phyloP scores from a whole-genome alignment of 2,888 invertebrate genomes.

The Doris montereyensis region DNA sequence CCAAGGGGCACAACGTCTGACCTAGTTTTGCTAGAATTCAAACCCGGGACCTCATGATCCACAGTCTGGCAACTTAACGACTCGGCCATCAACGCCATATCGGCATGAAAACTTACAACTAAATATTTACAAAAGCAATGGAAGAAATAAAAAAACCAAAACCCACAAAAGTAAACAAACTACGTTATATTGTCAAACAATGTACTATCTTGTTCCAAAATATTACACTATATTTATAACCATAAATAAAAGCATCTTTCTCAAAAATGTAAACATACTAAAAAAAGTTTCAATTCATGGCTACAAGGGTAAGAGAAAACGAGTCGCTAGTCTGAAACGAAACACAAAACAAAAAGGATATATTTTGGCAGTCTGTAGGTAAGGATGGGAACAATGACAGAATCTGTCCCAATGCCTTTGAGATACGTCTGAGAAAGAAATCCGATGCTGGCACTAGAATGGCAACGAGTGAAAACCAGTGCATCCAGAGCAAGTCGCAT shows the following conservation, averaged over 20 bases:
- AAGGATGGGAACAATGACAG: constrained; percentile 69
- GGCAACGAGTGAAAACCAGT: constrained; percentile 66
- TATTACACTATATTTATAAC: background rate
- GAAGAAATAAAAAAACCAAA: too few relatives aligned
- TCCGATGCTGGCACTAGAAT: constrained; percentile 61
- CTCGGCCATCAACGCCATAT: too few relatives aligned
- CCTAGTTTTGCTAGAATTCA: too few relatives aligned
- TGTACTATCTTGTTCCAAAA: background rate
- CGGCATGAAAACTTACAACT: too few relatives aligned
- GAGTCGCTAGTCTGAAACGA: background rate
- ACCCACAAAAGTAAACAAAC: too few relatives aligned
- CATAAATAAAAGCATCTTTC: background rate
- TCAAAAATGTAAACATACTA: background rate
- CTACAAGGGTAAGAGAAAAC: background rate
- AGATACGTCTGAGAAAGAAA: constrained; percentile 69
- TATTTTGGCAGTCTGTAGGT: constrained; percentile 59
- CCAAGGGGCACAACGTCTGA: too few relatives aligned
- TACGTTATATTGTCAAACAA: background rate
- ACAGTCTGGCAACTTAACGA: too few relatives aligned
- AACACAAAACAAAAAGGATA: constrained; percentile 66
- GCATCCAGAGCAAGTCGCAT: constrained; percentile 71
- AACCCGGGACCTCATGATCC: too few relatives aligned
- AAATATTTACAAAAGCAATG: too few relatives aligned
- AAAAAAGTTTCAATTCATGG: background rate
- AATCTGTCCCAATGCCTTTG: constrained; percentile 59